Base-by-base conservation (phyloP, 2,113 vertebrate genomes). In the Hippoglossus stenolepis region DNA sequence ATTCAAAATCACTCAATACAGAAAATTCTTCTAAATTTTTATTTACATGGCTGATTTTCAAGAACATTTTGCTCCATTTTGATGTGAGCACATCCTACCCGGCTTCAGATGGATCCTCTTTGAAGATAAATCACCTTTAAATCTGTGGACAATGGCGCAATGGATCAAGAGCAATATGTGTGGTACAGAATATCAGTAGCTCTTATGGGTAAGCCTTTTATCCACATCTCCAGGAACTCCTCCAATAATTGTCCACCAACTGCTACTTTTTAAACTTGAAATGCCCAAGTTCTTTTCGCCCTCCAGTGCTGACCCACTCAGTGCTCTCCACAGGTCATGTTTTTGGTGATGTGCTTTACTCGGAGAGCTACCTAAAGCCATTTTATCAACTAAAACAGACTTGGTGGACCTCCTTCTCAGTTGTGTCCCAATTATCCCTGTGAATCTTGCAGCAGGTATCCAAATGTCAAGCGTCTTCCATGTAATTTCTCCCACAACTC, bases 361-460 rank as follows among this genome's bases (percentile, higher is more conserved):
- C 62, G 38, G 63, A 72, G 77, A 81, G 84, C 85, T 90, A 91
- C 65, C 84, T 83, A 89, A 90, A 93, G 90, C 87, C 88, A 88
- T 91, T 91, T 87, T 90, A 91, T 91, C 91, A 90, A 75, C 87
- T 88, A 54, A 85, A 91, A 88, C 88, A 86, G 85, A 87, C 82
- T 86, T 62, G 49, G 49, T 45, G 82, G 90, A 92, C 90, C 87
- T 88, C 91, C 89, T 85, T 85, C 84, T 88, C 88, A 79, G 91
- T 83, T 83, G 88, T 89, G 91, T 82, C 91, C 93, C 92, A 94
- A 94, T 95, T 95, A 95, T 92, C 90, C 72, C 53, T 35, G 80
- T 63, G 82, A 92, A 90, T 91, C 90, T 82, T 89, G 63, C 89
- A 64, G 85, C 91, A 86, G 90, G 86, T 92, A 92, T 91, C 92